Evolutionary conservation across 2,797 vertebrate species (phyloP), one percentile per base, ranked within the genome.

Genomic region (Pantherophis vulpinus): DNA sequence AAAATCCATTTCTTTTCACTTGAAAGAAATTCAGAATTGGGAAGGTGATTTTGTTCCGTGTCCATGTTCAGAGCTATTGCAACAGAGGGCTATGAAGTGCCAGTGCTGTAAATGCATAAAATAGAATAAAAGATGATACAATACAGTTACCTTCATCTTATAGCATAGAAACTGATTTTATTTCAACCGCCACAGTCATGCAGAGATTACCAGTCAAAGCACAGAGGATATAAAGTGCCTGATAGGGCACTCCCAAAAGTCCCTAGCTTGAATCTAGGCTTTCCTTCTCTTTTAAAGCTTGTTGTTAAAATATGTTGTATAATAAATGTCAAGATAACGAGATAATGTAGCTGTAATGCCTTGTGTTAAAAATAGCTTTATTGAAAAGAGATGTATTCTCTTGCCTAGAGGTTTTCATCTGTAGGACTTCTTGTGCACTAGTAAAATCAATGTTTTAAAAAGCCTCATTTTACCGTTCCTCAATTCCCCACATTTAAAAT

Each of bases 321-420:
- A 94, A 96, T 95, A 96, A 96, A 95, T 90, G 96, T 95, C 95
- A 93, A 94, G 94, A 95, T 97, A 97, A 96, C 95, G 95, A 96
- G 83, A 95, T 87, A 92, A 32, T 92, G 74, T 94, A 94, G 96
- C 94, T 47, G 20, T 47, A 96, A 96, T 95, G 83, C 87, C 79
- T 92, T 92, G 79, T 93, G 95, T 95, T 96, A 89, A 63, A 89
- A 63, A 61, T 6, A 89, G 25, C 92, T 94, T 94, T 94, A 95
- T 91, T 88, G 37, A 54, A 56, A 90, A 74, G 10, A 37, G 27
- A 54, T 79, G 94, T 93, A 91, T 20, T 94, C 91, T 95, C 90
- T 93, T 93, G 5, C 94, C 10, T 91, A 91, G 51, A 74, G 87
- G 92, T 92, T 56, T 88, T 92, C 37, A 56, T 89, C 89, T 61